Base-by-base conservation (phyloP, 2,113 vertebrate genomes). In the Lycaon pictus region DNA sequence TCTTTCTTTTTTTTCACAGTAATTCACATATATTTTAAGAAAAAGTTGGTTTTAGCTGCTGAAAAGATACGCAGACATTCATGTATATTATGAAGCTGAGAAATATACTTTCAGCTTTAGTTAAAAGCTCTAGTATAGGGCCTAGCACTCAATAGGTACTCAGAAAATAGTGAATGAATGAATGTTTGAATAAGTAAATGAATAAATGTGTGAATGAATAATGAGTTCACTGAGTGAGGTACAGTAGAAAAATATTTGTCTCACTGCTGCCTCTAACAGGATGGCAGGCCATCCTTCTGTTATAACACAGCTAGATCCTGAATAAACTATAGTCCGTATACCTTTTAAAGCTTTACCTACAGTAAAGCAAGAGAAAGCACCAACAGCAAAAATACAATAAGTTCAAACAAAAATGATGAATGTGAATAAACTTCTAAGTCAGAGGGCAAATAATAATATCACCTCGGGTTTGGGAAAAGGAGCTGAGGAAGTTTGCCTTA, bases 31-130 rank as follows among this genome's bases (percentile, higher is more conserved):
- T 65, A 84, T 71, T 63, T 95, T 63, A 63, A 76, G 55, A 86
- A 91, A 79, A 77, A 76, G 63, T n/a, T 48, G 11, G 43, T 96
- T 86, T 85, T 86, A 96, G 23, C 27, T 80, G 81, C 37, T 94
- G 62, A 94, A 92, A 89, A 94, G 43, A 88, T 71, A 65, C 25
- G 23, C 25, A 76, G n/a, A 62, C 20, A 43, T 89, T 74, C 56
- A 65, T 32, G 85, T 65, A 76, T 29, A 35, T n/a, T 76, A 17
- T 74, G 58, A 89, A 81, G 35, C 11, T 89, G 55, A 56, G 60
- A 97, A 95, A 77, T 32, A 93, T 74, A 62, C 29, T 82, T 92
- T 88, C 13, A 80, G 8, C 11, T 89, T 27, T 22, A 67, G 19
- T 77, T 48, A 11, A 81, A 81, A 77, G 65, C 12, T 55, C 43